These are phyloP conservation scores for Gastrophysa polygoni DNA, from an alignment of 2,888 invertebrate species.

Conservation along the genomic window DNA sequence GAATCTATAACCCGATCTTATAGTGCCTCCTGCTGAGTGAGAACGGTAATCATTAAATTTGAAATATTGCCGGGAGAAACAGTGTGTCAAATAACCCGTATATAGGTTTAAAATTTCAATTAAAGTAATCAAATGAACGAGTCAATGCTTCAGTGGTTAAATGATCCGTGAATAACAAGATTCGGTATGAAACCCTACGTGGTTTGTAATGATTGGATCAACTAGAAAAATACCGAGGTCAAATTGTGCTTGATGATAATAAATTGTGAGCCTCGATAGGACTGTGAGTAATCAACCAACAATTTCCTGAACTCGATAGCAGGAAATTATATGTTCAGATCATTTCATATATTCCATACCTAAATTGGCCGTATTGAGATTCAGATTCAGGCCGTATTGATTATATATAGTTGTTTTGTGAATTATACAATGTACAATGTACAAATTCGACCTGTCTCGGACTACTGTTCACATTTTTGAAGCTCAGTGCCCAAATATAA, in stretches of 20 bases:
- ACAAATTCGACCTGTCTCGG: too few relatives aligned
- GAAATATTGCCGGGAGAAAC: constrained; percentile 33
- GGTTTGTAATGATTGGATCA: not conserved
- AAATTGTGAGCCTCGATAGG: not conserved
- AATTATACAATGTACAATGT: too few relatives aligned
- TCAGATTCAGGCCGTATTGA: too few relatives aligned
- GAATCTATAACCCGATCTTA: constrained; percentile 23
- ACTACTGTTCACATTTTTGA: too few relatives aligned
- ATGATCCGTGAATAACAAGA: constrained; percentile 5
- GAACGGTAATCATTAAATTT: constrained; percentile 35
- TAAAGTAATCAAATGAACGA: constrained; percentile 33
- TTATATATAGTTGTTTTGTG: too few relatives aligned
- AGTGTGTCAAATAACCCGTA: constrained; percentile 33
- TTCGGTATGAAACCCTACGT: not conserved
- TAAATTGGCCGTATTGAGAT: too few relatives aligned
- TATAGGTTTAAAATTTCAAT: constrained; percentile 30
- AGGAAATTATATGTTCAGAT: too few relatives aligned
- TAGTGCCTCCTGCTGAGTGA: constrained; percentile 23
- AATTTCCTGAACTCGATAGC: too few relatives aligned
- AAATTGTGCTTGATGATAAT: not conserved
- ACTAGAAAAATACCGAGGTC: not conserved
- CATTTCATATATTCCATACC: too few relatives aligned
- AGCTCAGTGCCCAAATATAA: too few relatives aligned
- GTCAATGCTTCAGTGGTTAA: constrained; percentile 16
- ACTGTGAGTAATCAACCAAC: too few relatives aligned